A percentile compares a stretch with the other conserved stretches of the same genome.
Conservation (phyloP, 2,797 vertebrate genomes). For the Acanthurus lineatus region DNA sequence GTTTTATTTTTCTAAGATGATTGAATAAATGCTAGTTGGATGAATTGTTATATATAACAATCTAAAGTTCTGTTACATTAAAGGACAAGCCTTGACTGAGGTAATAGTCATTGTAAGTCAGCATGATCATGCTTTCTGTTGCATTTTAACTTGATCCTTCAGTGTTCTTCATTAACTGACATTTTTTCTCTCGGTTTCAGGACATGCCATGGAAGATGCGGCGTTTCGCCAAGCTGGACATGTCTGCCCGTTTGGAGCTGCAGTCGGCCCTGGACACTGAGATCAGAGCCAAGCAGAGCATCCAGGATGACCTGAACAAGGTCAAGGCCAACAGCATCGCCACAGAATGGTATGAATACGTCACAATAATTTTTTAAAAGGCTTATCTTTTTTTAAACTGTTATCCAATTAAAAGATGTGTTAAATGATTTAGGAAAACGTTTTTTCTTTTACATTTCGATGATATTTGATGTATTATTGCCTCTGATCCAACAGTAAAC, state of each 20-base stretch:
- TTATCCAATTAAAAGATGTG: no score
- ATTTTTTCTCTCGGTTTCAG: conserved; percentile 72
- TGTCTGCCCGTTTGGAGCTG: conserved; percentile 97
- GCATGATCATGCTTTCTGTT: background rate
- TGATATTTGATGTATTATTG: background rate
- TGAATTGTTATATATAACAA: background rate
- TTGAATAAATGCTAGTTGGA: background rate
- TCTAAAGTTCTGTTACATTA: background rate
- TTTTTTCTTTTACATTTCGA: background rate
- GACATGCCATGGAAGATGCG: conserved; percentile 99
- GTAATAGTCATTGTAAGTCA: background rate
- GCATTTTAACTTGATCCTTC: background rate
- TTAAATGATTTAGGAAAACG: no score
- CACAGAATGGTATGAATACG: conserved; percentile 92
- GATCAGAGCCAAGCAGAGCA: conserved; percentile 97
- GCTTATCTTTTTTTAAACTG: no score
- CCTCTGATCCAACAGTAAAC: conserved; percentile 87
- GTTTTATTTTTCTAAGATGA: background rate
- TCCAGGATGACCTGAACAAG: conserved; percentile 97
- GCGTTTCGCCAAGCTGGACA: conserved; percentile 97
- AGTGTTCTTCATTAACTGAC: background rate
- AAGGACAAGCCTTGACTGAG: background rate
- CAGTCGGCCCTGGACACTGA: conserved; percentile 97
- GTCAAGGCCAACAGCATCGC: conserved; percentile 94
- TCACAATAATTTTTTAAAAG: no score